Evolutionary conservation across 2,888 invertebrate genomes (phyloP).

Genomic region (Athalia rosae): DNA sequence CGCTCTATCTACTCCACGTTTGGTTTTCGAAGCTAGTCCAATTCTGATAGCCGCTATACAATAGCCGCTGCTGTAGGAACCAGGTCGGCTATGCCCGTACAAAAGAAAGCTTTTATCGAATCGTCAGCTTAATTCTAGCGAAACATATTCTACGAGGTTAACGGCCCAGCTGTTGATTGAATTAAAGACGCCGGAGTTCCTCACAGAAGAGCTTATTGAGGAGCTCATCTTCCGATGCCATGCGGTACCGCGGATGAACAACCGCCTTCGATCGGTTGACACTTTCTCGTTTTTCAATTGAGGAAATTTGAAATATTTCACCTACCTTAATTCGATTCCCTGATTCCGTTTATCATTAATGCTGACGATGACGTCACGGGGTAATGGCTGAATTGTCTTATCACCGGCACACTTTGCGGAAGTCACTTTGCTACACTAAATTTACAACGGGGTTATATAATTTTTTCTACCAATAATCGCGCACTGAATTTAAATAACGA

Average conservation of each 20-base stretch:
- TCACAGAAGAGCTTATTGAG: constrained; percentile 20
- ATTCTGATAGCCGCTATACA: too few relatives aligned
- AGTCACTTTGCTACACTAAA: constrained; percentile 64
- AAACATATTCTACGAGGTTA: constrained; percentile 15
- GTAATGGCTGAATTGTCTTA: constrained; percentile 61
- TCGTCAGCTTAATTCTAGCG: constrained; percentile 28
- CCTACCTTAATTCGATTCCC: constrained; percentile 66
- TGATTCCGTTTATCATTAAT: constrained; percentile 65
- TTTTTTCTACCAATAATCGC: neutral
- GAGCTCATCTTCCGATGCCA: too few relatives aligned
- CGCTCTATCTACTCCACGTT: too few relatives aligned
- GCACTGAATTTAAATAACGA: constrained; percentile 1
- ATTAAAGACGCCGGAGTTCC: constrained; percentile 10
- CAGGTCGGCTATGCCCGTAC: neutral
- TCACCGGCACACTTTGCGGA: constrained; percentile 64
- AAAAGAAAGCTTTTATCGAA: constrained; percentile 34
- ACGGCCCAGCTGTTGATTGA: constrained; percentile 13
- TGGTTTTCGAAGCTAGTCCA: too few relatives aligned
- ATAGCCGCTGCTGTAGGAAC: too few relatives aligned
- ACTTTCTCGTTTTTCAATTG: constrained; percentile 11
- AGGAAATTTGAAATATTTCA: neutral
- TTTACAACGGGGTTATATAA: constrained; percentile 33
- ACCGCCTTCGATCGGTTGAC: neutral
- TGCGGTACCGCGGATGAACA: too few relatives aligned
- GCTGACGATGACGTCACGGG: constrained; percentile 66